Conservation (phyloP, 2,888 invertebrate genomes). For the Dolichomitus sp. region DNA sequence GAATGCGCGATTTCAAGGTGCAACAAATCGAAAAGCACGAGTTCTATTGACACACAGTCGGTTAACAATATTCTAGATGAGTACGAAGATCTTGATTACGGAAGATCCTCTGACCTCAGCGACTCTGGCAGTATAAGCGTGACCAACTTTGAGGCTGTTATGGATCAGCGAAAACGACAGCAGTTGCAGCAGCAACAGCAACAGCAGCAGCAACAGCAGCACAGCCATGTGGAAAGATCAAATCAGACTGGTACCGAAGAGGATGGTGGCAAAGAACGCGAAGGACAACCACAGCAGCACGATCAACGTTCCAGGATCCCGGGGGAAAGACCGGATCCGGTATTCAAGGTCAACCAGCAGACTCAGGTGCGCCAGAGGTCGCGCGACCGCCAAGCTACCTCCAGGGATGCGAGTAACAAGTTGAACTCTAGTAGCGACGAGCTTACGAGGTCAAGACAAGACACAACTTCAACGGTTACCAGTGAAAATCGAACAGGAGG, state of each 20-base stretch:
- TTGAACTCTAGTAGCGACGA: conserved; percentile 58
- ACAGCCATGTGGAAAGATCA: conserved; percentile 48
- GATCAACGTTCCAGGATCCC: conserved; percentile 56
- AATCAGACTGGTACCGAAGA: conserved; percentile 43
- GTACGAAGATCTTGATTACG: conserved; percentile 80
- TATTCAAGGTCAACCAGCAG: conserved; percentile 78
- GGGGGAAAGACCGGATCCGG: conserved; percentile 66
- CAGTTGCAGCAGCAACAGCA: conserved; percentile 57
- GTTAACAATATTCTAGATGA: conserved; percentile 82
- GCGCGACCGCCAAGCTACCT: conserved; percentile 73
- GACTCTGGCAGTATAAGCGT: conserved; percentile 78
- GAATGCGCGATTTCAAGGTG: conserved; percentile 73
- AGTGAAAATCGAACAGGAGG: conserved; percentile 45
- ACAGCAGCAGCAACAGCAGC: conserved; percentile 47
- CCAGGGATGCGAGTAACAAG: conserved; percentile 44
- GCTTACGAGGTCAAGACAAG: conserved; percentile 39
- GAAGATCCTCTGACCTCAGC: conserved; percentile 79
- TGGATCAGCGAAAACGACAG: conserved; percentile 76
- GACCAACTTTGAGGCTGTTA: conserved; percentile 77
- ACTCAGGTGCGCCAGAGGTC: conserved; percentile 80
- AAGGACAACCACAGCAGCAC: conserved; percentile 49
- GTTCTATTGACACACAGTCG: conserved; percentile 81
- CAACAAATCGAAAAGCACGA: conserved; percentile 80
- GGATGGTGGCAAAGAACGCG: conserved; percentile 37
- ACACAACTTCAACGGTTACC: conserved; percentile 25